Conservation (phyloP, 2,888 invertebrate genomes). For the Stenodera caucasica region DNA sequence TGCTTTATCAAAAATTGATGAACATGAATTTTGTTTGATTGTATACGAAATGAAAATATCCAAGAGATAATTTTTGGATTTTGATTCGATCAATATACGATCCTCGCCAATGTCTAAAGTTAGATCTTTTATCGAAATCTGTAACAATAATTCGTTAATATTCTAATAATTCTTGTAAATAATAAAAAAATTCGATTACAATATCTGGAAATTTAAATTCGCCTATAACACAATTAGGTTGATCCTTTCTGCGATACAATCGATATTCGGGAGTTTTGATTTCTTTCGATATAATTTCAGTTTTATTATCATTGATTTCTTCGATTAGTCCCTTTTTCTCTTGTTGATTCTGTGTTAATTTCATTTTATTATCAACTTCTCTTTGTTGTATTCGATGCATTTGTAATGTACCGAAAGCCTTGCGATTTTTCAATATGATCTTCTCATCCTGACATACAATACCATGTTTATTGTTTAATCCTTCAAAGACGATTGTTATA, state of each 20-base stretch:
- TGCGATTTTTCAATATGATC: slow-evolving; percentile 72
- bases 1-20: slow-evolving; percentile 60
- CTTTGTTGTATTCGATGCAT: slow-evolving; percentile 74
- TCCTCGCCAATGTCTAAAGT: slow-evolving; percentile 74
- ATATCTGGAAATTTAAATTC: slow-evolving; percentile 65
- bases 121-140: slow-evolving; percentile 66
- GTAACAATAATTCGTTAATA: slow-evolving; percentile 32
- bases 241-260: slow-evolving; percentile 61
- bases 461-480: slow-evolving; percentile 75
- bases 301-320: slow-evolving; percentile 42
- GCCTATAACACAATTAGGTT: slow-evolving; percentile 62
- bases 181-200: slow-evolving; percentile 52
- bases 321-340: slow-evolving; percentile 41
- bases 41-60: slow-evolving; percentile 72
- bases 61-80: slow-evolving; percentile 62
- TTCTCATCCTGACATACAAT: slow-evolving; percentile 68
- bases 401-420: slow-evolving; percentile 72
- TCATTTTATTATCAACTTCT: slow-evolving; percentile 59
- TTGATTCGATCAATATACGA: slow-evolving; percentile 69
- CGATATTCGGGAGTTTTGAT: slow-evolving; percentile 59
- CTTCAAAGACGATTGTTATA: slow-evolving; percentile 77
- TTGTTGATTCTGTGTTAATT: slow-evolving; percentile 37
- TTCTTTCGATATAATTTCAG: slow-evolving; percentile 43
- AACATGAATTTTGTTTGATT: slow-evolving; percentile 62
- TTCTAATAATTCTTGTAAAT: neutral